Evolutionary conservation across 2,113 vertebrate genomes (phyloP), one percentile per base, ranked within the genome.

Genomic region (Ifrita kowaldi): DNA sequence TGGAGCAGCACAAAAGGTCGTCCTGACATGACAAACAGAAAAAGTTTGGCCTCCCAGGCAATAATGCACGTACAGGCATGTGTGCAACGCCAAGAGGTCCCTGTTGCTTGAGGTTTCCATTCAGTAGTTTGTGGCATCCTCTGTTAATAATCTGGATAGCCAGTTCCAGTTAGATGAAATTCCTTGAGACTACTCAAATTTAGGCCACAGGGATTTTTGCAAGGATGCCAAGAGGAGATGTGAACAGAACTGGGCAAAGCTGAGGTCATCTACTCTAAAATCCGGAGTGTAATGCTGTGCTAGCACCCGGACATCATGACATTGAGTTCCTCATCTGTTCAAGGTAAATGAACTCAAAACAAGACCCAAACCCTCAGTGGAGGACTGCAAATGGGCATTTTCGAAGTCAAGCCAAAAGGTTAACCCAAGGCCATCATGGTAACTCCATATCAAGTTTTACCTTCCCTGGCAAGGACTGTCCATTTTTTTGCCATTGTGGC

Each of bases 231-330:
- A 42, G 9, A 26, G 18, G 75, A 77, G 13, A 47, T 14, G 30
- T 73, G 79, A 77, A 63, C 35, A 88, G 24, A 67, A 69, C 15
- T 37, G 49, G 84, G n/a, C 16, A 67, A 70, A 81, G 47, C 14
- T 53, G 83, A 67, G 39, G 52, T 37, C 68, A 60, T 30, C 19
- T 47, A 13, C 37, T 69, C 6, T 27, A 79, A 91, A 89, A 44
- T 47, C 13, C 7, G 4, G 24, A 33, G 2, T 4, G 4, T 57
- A 62, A 53, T 1, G 0, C 20, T n/a, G 7, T 75, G 19, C 30
- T 74, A 16, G 22, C 23, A 52, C 30, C n/a, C 84, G 20, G 26
- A 44, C 4, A 2, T 26, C 10, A 6, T 20, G 30, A 68, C 49
- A 42, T 37, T 7, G n/a, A 88, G 26, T 49, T 53, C 68, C 2